Conservation (phyloP, 2,797 vertebrate species). For the Epinephelus awoara region DNA sequence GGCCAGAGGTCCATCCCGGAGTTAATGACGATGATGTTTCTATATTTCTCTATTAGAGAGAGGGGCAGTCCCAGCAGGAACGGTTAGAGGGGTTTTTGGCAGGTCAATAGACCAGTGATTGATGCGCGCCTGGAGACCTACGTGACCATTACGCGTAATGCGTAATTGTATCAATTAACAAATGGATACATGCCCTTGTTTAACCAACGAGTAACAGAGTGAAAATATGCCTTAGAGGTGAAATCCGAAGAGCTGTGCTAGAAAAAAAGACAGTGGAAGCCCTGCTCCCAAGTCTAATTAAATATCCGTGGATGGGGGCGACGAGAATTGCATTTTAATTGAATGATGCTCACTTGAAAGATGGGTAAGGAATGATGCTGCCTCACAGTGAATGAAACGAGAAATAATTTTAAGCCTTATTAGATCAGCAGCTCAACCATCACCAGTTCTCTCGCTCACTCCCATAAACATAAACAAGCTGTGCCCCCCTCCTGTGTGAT, state of each 20-base stretch:
- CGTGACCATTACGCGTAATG: conserved; percentile 87
- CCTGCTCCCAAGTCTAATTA: conserved; percentile 83
- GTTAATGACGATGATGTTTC: conserved; percentile 84
- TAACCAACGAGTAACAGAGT: conserved; percentile 85
- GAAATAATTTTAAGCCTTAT: conserved; percentile 80
- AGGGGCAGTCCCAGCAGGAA: conserved; percentile 80
- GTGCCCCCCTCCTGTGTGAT: conserved; percentile 31
- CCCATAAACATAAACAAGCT: conserved; percentile 68
- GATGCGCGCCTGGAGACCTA: conserved; percentile 88
- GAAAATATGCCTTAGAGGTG: conserved; percentile 86
- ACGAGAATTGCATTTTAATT: conserved; percentile 87
- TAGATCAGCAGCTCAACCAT: conserved; percentile 76
- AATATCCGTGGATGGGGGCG: conserved; percentile 80
- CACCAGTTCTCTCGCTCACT: conserved; percentile 51
- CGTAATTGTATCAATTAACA: conserved; percentile 95
- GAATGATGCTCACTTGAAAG: conserved; percentile 83
- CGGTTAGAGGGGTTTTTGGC: conserved; percentile 80
- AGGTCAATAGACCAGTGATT: conserved; percentile 90
- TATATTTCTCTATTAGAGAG: conserved; percentile 82
- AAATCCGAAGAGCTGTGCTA: conserved; percentile 77
- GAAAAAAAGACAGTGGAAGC: conserved; percentile 74
- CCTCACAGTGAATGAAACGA: conserved; percentile 76
- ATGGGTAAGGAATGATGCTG: conserved; percentile 75
- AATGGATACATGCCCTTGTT: conserved; percentile 90
- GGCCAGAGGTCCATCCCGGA: conserved; percentile 81